Base-by-base conservation (phyloP, 2,113 vertebrate species). In the Colius striatus region DNA sequence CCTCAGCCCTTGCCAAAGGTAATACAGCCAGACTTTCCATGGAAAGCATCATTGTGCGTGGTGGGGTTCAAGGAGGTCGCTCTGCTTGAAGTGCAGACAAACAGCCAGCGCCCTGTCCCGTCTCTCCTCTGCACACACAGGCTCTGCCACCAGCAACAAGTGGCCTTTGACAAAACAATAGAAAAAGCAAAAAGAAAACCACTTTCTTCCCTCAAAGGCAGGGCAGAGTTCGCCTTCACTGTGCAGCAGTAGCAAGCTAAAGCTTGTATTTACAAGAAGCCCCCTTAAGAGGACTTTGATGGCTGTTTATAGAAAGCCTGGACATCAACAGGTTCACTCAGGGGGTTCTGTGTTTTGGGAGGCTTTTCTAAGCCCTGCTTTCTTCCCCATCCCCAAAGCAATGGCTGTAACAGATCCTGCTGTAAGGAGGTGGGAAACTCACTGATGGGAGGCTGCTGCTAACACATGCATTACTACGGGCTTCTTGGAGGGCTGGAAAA, bases 1-100 rank as follows among this genome's bases (percentile, higher is more conserved):
- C 85, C 92, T 88, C 82, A 91, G 92, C 93, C 90, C 58, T 89
- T 98, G 95, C 90, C 96, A 96, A 97, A 96, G 96, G 87, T 92
- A 97, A 90, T 75, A 96, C 36, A 68, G 77, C 73, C 89, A 87
- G 87, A 61, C 74, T 97, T 97, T 95, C 95, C 90, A 91, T 75
- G 87, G 93, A 97, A 96, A 94, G 88, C 92, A 89, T 92, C 90
- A 81, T 91, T 95, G 96, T 91, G 84, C 89, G 58, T 5, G 45
- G 71, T 71, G 94, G 86, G 94, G 95, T 80, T 95, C 89, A 55
- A 89, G 94, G 90, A 94, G 92, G 93, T 94, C 68, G 82, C 95
- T 86, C 92, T 84, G 92, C 89, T 95, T 94, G 87, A 96, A 97
- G 95, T 80, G 91, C 94, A 94, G 38, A 41, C 96, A 94, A 95